Evolutionary conservation across 2,888 invertebrate genomes (phyloP).

Genomic region (Lepidochrysops patricia): DNA sequence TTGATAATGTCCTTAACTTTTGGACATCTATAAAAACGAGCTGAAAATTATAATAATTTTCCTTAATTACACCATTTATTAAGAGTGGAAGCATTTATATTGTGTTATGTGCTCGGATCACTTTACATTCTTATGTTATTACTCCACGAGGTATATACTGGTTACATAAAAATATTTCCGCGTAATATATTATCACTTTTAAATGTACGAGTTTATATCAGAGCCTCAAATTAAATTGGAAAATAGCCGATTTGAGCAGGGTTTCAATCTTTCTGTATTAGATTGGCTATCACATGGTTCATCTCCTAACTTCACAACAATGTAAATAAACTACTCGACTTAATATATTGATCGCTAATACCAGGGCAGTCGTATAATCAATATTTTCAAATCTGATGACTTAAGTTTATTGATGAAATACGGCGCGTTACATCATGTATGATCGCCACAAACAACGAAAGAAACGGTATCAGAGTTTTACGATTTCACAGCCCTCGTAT

Average conservation of each 20-base stretch:
- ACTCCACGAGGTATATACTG: slow-evolving; percentile 17
- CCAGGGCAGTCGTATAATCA: no score
- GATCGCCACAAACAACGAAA: background rate
- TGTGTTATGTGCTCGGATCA: background rate
- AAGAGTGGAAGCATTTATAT: slow-evolving; percentile 4
- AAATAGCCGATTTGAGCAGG: background rate
- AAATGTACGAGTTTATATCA: background rate
- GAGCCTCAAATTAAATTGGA: background rate
- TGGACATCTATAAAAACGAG: slow-evolving; percentile 63
- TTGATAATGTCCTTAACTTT: slow-evolving; percentile 37
- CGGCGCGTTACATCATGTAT: background rate
- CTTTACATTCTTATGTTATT: slow-evolving; percentile 44
- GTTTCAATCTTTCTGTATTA: background rate
- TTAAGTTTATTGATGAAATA: no score
- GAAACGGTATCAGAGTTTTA: background rate
- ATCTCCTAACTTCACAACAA: no score
- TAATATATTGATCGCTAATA: no score
- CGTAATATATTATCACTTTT: background rate
- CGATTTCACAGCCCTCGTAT: slow-evolving; percentile 6
- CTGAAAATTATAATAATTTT: slow-evolving; percentile 70
- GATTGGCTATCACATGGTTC: no score
- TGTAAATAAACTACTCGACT: no score
- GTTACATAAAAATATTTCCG: background rate
- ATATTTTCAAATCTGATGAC: no score
- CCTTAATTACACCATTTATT: slow-evolving; percentile 71